These are phyloP conservation scores for Drosophila nigricruria DNA, from an alignment of 2,888 invertebrate species.

Conservation along the genomic window DNA sequence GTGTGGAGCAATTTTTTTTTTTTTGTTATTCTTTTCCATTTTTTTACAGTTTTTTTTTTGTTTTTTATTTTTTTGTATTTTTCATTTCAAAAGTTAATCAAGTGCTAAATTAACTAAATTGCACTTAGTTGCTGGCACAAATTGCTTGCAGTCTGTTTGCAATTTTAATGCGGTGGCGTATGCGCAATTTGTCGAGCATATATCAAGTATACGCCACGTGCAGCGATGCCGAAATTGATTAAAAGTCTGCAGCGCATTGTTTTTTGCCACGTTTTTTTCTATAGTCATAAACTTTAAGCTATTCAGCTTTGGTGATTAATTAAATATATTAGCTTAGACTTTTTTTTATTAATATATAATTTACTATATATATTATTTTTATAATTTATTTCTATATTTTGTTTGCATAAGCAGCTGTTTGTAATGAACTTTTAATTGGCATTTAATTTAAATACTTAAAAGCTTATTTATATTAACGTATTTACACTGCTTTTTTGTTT, in stretches of 20 bases:
- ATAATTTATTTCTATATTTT: background rate
- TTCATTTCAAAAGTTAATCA: conserved; percentile 68
- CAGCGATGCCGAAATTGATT: conserved; percentile 28
- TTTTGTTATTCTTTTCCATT: conserved; percentile 22
- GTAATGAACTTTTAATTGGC: background rate
- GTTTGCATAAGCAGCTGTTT: background rate
- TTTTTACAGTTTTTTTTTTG: background rate
- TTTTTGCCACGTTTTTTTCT: background rate
- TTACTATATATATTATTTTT: background rate
- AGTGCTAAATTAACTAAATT: conserved; percentile 79
- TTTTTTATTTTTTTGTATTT: conserved; percentile 3
- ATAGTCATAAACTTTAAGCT: background rate
- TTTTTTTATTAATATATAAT: background rate
- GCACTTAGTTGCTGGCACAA: conserved; percentile 61
- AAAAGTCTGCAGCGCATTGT: conserved; percentile 20
- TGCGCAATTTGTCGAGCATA: conserved; percentile 56
- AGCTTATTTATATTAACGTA: background rate
- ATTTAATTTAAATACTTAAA: background rate
- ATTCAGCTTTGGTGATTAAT: background rate
- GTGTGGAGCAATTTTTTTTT: conserved; percentile 31
- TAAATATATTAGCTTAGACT: background rate
- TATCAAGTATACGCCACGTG: conserved; percentile 46
- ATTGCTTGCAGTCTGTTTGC: conserved; percentile 50
- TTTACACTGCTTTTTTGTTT: background rate
- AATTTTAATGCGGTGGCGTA: conserved; percentile 50